Evolutionary conservation across 2,797 vertebrate genomes (phyloP).

Genomic region (Sebastes goodei): DNA sequence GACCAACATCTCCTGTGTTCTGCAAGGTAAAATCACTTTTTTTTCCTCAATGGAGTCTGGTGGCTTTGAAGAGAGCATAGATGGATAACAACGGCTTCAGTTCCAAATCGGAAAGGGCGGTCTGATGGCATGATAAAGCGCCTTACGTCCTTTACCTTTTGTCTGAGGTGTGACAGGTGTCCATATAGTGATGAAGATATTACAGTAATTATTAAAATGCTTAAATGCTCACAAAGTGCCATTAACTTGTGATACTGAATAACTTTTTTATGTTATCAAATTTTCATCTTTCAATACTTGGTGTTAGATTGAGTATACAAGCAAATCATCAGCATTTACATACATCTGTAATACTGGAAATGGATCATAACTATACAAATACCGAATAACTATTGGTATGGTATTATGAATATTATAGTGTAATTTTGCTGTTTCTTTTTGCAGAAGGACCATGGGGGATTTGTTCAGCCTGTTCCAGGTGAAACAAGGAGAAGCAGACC

Average conservation of each 20-base stretch:
- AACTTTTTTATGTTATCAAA: neutral
- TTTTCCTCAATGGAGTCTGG: too few relatives aligned
- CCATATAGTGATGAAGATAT: neutral
- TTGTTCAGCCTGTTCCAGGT: conserved; percentile 85
- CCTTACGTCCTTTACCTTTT: neutral
- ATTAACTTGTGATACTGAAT: neutral
- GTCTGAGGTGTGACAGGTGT: neutral
- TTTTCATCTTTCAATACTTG: too few relatives aligned
- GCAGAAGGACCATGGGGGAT: conserved; percentile 68
- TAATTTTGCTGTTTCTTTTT: neutral
- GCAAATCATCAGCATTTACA: too few relatives aligned
- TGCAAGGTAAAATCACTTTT: too few relatives aligned
- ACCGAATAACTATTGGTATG: neutral
- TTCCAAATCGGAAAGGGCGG: fast-evolving
- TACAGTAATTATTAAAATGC: neutral
- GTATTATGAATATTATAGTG: neutral
- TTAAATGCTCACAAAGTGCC: neutral
- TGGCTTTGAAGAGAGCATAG: too few relatives aligned
- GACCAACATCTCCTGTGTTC: too few relatives aligned
- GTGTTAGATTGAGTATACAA: too few relatives aligned
- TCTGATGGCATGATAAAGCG: neutral
- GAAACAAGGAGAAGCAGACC: conserved; percentile 82
- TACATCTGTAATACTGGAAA: too few relatives aligned
- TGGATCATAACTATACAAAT: fast-evolving
- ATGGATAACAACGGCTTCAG: too few relatives aligned